These are phyloP conservation scores for Papilio aristodemus DNA, from an alignment of 1,140 invertebrate genomes.

Conservation along the genomic window DNA sequence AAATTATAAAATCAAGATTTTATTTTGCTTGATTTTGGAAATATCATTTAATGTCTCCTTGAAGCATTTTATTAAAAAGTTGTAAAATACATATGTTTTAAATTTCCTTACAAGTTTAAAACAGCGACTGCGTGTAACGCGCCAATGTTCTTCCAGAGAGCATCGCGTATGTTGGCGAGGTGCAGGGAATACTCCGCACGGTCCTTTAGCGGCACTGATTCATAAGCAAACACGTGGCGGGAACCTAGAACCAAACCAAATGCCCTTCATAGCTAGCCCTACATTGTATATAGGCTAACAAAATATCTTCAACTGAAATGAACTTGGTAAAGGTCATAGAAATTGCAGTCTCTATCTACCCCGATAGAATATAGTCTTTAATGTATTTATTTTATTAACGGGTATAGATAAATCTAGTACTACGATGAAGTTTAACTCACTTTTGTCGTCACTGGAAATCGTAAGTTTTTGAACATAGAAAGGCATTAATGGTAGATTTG, in stretches of 20 bases:
- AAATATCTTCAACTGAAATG: constrained; percentile 27
- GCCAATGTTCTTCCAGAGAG: constrained; percentile 73
- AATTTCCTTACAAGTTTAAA: constrained; percentile 56
- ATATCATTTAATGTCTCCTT: no score
- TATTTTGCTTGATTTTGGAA: no score
- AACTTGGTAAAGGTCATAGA: no score
- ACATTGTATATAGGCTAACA: no score
- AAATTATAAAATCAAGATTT: no score
- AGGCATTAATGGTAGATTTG: constrained; percentile 59
- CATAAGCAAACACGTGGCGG: constrained; percentile 53
- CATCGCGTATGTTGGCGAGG: constrained; percentile 55
- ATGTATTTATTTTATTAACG: no score
- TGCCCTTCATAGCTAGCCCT: no score
- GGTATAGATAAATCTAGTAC: constrained; percentile 22
- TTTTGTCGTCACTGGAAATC: constrained; percentile 47
- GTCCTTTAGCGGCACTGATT: constrained; percentile 62
- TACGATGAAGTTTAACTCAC: constrained; percentile 39
- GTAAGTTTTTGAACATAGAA: constrained; percentile 66
- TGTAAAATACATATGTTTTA: background rate
- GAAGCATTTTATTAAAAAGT: no score
- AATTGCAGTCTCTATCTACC: no score
- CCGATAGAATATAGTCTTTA: no score
- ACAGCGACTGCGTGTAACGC: constrained; percentile 51
- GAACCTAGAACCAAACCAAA: constrained; percentile 47
- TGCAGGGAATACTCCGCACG: constrained; percentile 63